Evolutionary conservation across 2,888 invertebrate genomes (phyloP).

Genomic region (Eilema sororculum): DNA sequence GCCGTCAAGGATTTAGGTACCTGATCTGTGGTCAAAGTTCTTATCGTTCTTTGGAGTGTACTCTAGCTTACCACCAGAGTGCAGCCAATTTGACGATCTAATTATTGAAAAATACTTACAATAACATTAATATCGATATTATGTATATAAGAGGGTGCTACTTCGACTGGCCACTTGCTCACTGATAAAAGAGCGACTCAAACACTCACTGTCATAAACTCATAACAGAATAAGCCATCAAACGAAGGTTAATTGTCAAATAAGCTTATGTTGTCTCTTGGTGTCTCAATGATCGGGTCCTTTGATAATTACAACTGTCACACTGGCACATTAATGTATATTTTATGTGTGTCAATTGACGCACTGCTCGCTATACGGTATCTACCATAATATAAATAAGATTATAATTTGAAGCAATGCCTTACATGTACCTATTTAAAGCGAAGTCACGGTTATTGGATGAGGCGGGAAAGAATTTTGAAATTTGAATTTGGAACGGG

Average conservation of each 20-base stretch:
- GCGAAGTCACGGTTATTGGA: too few species aligned
- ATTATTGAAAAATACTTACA: too few species aligned
- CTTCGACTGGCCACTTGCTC: not conserved
- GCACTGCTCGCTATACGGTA: not conserved
- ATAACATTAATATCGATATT: too few species aligned
- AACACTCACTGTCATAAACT: not conserved
- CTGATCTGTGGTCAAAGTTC: too few species aligned
- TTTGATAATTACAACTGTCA: conserved; percentile 34
- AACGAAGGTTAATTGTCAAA: conserved; percentile 9
- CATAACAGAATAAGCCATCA: not conserved
- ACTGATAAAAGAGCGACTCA: not conserved
- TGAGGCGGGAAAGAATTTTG: too few species aligned
- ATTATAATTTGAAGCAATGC: not conserved
- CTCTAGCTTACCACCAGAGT: too few species aligned
- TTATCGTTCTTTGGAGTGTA: too few species aligned
- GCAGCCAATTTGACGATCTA: too few species aligned
- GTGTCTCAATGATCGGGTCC: conserved; percentile 30
- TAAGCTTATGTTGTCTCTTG: not conserved
- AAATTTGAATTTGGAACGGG: too few species aligned
- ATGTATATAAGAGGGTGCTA: not conserved
- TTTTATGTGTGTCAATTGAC: conserved; percentile 22
- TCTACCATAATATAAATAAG: not conserved
- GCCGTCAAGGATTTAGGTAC: too few species aligned
- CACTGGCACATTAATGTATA: conserved; percentile 7
- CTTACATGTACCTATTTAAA: too few species aligned